phyloP scores from a whole-genome alignment of 1,140 invertebrate species.

The Mya arenaria region DNA sequence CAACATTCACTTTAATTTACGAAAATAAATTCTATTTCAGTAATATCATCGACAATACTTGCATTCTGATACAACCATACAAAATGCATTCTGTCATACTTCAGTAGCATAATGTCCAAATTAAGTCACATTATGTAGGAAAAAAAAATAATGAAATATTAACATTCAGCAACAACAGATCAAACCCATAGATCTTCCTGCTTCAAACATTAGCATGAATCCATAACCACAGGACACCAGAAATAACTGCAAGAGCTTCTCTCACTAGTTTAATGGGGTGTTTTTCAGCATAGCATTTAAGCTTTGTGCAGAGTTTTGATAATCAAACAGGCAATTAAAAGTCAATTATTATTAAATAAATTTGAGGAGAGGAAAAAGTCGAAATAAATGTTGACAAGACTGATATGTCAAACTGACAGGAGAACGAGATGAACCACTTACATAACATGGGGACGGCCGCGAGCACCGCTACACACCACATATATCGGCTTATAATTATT shows the following conservation, averaged over 20 bases:
- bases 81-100: too few species aligned
- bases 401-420: constrained; percentile 29
- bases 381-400: constrained; percentile 5
- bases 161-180: too few species aligned
- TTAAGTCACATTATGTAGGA: too few species aligned
- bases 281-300: neutral
- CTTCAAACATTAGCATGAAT: neutral
- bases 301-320: constrained; percentile 7
- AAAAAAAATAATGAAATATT: too few species aligned
- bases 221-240: neutral
- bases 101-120: too few species aligned
- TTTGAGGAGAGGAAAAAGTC: neutral
- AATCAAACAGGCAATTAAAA: neutral
- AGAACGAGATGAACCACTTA: neutral
- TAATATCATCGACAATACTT: too few species aligned
- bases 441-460: neutral
- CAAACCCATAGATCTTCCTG: too few species aligned
- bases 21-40: too few species aligned
- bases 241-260: neutral
- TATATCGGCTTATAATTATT: constrained; percentile 24
- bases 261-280: neutral
- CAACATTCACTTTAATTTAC: neutral
- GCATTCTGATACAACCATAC: too few species aligned
- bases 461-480: neutral
- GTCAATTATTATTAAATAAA: constrained; percentile 32